Percentiles rank a stretch among this genome's conserved stretches.
phyloP scores from a whole-genome alignment of 2,888 invertebrate species.

The Drosophila pegasa region DNA sequence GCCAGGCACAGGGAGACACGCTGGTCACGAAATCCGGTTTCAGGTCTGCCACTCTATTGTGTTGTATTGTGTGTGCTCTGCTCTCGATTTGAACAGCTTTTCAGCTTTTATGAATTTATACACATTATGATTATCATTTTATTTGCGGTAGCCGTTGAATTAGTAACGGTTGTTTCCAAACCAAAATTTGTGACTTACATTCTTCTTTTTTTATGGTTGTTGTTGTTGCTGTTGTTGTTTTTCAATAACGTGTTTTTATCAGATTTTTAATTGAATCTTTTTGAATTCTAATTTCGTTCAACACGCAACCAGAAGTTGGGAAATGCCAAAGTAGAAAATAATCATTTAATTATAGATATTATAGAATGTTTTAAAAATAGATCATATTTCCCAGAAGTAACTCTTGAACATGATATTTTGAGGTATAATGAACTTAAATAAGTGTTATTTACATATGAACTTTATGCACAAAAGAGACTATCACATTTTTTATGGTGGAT shows the following conservation, averaged over 20 bases:
- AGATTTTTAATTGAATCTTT: slow-evolving; percentile 13
- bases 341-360: background rate
- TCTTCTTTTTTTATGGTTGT: background rate
- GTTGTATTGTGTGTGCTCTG: slow-evolving; percentile 42
- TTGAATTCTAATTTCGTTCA: background rate
- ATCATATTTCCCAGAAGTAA: background rate
- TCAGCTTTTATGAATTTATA: slow-evolving; percentile 27
- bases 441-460: too few relatives aligned
- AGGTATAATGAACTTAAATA: too few relatives aligned
- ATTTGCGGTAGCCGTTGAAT: slow-evolving; percentile 51
- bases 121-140: slow-evolving; percentile 32
- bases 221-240: background rate
- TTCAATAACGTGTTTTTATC: slow-evolving; percentile 16
- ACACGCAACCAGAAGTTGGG: slow-evolving; percentile 12
- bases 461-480: too few relatives aligned
- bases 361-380: background rate
- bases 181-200: slow-evolving; percentile 26
- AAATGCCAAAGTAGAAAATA: slow-evolving; percentile 13
- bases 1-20: slow-evolving; percentile 36
- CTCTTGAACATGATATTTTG: too few relatives aligned
- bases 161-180: slow-evolving; percentile 37
- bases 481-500: too few relatives aligned
- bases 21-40: slow-evolving; percentile 65
- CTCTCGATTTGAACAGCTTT: slow-evolving; percentile 58
- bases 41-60: slow-evolving; percentile 1